Percentiles rank a stretch among this genome's conserved stretches.
Conservation (phyloP, 2,888 invertebrate genomes). For the Entomobrya proxima region DNA sequence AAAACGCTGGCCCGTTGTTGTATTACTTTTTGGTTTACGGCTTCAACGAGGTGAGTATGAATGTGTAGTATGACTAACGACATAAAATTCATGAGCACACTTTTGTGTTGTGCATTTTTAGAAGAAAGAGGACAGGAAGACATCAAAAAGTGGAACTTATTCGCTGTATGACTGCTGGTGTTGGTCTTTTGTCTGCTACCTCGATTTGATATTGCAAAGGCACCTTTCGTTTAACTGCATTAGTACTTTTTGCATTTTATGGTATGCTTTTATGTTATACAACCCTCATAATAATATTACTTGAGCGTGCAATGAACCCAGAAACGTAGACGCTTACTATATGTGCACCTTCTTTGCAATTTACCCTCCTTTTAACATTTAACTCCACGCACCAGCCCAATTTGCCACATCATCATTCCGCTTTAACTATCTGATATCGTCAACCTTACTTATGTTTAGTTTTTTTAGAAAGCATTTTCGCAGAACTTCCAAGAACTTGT, state of each 20-base stretch:
- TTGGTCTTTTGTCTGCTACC: neutral
- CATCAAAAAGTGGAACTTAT: slow-evolving; percentile 31
- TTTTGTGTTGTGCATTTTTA: neutral
- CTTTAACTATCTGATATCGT: no score
- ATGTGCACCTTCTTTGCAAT: neutral
- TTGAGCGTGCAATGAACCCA: slow-evolving; percentile 46
- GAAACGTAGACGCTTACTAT: neutral
- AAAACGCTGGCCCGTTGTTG: no score
- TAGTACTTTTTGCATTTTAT: neutral
- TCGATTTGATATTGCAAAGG: neutral
- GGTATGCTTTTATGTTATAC: neutral
- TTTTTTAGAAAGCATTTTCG: no score
- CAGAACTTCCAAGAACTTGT: no score
- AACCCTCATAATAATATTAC: neutral
- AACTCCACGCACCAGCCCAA: neutral
- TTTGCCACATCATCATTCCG: neutral
- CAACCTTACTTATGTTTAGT: no score
- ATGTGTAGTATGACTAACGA: no score
- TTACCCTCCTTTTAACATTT: neutral
- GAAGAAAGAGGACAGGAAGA: slow-evolving; percentile 34
- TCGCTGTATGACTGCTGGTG: neutral
- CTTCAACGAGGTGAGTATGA: no score
- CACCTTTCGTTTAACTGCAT: neutral
- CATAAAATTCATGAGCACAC: no score
- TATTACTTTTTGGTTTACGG: no score